A percentile compares a stretch with the other conserved stretches of the same genome.
phyloP scores from a whole-genome alignment of 2,888 invertebrate genomes.

The Pemphredon lugubris region DNA sequence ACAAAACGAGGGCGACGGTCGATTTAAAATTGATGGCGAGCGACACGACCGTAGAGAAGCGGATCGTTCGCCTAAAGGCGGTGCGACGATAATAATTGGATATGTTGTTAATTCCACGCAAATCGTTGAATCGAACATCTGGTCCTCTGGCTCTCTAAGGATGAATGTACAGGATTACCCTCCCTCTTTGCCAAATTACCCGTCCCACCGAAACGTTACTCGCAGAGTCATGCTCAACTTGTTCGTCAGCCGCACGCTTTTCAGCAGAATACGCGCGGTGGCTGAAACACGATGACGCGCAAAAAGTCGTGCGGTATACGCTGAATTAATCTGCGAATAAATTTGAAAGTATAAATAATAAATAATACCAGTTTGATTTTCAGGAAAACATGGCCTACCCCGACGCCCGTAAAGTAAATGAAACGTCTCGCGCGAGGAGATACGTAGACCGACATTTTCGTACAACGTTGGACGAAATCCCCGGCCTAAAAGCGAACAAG shows the following conservation, averaged over 20 bases:
- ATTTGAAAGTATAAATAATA: not conserved
- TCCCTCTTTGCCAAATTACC: conserved; percentile 36
- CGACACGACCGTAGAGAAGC: too few species aligned
- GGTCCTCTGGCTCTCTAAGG: conserved; percentile 50
- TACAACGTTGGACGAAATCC: conserved; percentile 3
- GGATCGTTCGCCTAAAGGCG: too few species aligned
- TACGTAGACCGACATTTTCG: not conserved
- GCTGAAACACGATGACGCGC: conserved; percentile 50
- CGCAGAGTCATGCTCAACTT: conserved; percentile 62
- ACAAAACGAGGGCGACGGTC: too few species aligned
- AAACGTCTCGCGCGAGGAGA: not conserved
- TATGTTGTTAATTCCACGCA: conserved; percentile 32
- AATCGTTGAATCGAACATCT: conserved; percentile 55
- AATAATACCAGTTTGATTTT: not conserved
- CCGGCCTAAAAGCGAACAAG: not conserved
- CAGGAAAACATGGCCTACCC: not conserved
- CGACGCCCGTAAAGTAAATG: not conserved
- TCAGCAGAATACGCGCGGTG: conserved; percentile 24
- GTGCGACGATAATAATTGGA: conserved; percentile 30
- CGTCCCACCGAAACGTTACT: conserved; percentile 38
- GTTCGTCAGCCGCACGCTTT: conserved; percentile 45
- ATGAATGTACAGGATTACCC: conserved; percentile 58
- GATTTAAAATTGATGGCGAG: not conserved
- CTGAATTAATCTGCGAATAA: not conserved
- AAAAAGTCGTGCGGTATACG: conserved; percentile 42